Conservation (phyloP, 64 coral and sea anemone genomes). For the Montipora sp. region DNA sequence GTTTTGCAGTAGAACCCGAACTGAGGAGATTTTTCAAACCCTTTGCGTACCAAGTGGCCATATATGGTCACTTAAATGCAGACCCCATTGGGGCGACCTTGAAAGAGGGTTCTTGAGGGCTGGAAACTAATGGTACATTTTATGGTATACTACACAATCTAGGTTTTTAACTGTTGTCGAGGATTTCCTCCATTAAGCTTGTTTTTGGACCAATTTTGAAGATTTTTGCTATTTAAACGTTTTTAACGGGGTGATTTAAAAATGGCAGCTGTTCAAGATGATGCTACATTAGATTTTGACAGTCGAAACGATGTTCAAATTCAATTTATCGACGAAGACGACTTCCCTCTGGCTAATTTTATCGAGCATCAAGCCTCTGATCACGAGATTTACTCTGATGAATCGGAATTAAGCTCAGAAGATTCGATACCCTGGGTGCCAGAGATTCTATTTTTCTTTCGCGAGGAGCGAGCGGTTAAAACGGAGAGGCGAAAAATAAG, state of each 20-base stretch:
- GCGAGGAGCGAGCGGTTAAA: too few relatives aligned
- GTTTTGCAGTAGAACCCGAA: too few relatives aligned
- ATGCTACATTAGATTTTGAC: background rate
- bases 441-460: too few relatives aligned
- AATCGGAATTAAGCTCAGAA: too few relatives aligned
- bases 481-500: too few relatives aligned
- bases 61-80: background rate
- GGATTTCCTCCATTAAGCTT: too few relatives aligned
- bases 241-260: too few relatives aligned
- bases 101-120: background rate
- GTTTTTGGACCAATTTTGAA: background rate
- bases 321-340: too few relatives aligned
- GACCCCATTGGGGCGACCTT: background rate
- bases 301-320: background rate
- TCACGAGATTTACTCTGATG: too few relatives aligned
- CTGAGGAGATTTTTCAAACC: background rate
- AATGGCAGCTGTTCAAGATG: background rate
- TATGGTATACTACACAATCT: background rate
- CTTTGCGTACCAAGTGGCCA: background rate
- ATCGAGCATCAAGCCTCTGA: too few relatives aligned
- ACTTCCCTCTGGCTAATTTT: too few relatives aligned
- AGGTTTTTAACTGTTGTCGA: background rate
- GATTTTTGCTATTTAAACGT: background rate
- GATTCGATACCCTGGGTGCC: too few relatives aligned
- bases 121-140: slow-evolving; percentile 2